Evolutionary conservation across 1,140 invertebrate genomes (phyloP).

Genomic region (Neuroterus valhalla): DNA sequence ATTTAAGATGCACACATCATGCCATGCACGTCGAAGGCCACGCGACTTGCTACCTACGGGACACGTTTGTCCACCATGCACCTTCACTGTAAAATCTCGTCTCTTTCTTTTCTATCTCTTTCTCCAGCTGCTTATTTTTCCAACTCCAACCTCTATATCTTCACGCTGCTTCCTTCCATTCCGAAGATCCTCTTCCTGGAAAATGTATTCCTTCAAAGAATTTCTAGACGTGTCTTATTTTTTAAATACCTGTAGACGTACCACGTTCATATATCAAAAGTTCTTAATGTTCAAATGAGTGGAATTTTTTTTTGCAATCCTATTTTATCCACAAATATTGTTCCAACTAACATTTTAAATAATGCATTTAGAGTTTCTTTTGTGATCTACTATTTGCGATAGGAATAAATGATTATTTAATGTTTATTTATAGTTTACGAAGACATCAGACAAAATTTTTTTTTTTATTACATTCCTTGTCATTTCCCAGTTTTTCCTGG

Average conservation of each 20-base stretch:
- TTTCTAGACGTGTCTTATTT: conserved; percentile 4
- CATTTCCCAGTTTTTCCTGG: too few relatives aligned
- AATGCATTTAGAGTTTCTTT: too few relatives aligned
- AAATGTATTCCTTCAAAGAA: conserved; percentile 17
- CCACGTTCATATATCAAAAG: background rate
- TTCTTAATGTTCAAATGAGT: too few relatives aligned
- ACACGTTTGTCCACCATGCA: conserved; percentile 50
- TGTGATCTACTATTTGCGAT: too few relatives aligned
- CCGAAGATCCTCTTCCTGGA: conserved; percentile 13
- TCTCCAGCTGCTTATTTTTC: background rate
- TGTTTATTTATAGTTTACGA: too few relatives aligned
- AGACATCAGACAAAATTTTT: too few relatives aligned
- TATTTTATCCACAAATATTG: too few relatives aligned
- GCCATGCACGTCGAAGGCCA: conserved; percentile 68
- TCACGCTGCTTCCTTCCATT: conserved; percentile 41
- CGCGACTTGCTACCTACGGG: conserved; percentile 61
- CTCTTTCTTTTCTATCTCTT: background rate
- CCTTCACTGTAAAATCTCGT: background rate
- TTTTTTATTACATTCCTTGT: too few relatives aligned
- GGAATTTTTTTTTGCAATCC: too few relatives aligned
- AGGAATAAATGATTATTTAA: too few relatives aligned
- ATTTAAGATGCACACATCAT: conserved; percentile 59
- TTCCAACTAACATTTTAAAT: too few relatives aligned
- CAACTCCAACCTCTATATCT: conserved; percentile 12
- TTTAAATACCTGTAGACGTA: background rate